Conservation (phyloP, 2,888 invertebrate species). For the Notodonta ziczac region DNA sequence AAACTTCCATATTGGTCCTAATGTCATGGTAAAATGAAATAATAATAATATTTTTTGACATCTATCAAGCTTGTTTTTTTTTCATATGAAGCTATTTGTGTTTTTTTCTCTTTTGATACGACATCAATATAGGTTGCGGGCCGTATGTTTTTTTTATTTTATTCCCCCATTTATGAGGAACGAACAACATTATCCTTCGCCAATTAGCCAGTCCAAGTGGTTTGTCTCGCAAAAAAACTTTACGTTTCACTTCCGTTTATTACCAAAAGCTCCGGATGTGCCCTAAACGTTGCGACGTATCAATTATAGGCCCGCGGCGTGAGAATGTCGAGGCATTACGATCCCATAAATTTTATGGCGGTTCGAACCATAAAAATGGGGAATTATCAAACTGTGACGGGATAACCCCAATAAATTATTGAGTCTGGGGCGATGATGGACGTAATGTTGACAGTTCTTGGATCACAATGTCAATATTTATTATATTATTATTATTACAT, state of each 20-base stretch:
- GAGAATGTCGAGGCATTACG: slow-evolving; percentile 49
- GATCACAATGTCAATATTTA: slow-evolving; percentile 29
- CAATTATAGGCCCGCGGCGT: slow-evolving; percentile 54
- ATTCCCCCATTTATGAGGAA: no score
- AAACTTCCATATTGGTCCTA: no score
- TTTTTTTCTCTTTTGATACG: no score
- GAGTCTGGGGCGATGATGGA: slow-evolving; percentile 41
- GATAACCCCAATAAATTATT: slow-evolving; percentile 64
- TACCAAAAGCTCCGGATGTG: slow-evolving; percentile 18
- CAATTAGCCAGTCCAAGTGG: slow-evolving; percentile 31
- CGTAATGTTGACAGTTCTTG: slow-evolving; percentile 27
- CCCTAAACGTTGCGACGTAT: slow-evolving; percentile 47
- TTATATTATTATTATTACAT: no score
- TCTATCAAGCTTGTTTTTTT: no score
- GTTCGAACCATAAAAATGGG: slow-evolving; percentile 59
- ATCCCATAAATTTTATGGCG: slow-evolving; percentile 61
- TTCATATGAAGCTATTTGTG: no score
- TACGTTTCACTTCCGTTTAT: slow-evolving; percentile 37
- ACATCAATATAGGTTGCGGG: no score
- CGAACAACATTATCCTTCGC: no score
- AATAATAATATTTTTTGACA: no score
- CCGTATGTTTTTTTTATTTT: no score
- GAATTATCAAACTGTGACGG: slow-evolving; percentile 63
- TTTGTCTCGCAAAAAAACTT: slow-evolving; percentile 20
- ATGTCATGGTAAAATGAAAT: no score